phyloP scores from a whole-genome alignment of 2,888 invertebrate species.

The Subacronicta megacephala region DNA sequence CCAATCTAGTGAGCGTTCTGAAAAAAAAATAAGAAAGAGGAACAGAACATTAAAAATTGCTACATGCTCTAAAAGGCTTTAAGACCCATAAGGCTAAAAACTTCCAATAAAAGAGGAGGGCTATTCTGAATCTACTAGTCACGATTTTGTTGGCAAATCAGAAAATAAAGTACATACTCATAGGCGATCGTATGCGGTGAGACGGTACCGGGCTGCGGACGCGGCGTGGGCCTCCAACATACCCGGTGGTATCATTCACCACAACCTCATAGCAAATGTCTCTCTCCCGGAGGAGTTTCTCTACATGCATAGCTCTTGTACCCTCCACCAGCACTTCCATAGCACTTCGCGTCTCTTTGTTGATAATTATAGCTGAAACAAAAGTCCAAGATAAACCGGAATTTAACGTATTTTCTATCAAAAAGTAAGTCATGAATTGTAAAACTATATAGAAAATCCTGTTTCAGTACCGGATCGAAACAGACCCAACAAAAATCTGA shows the following conservation, averaged over 20 bases:
- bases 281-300: slow-evolving; percentile 75
- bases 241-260: slow-evolving; percentile 54
- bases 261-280: slow-evolving; percentile 71
- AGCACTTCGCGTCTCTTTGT: slow-evolving; percentile 64
- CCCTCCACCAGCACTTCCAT: slow-evolving; percentile 79
- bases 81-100: too few species aligned
- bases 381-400: too few species aligned
- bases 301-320: slow-evolving; percentile 69
- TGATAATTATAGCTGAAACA: slow-evolving; percentile 77
- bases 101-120: too few species aligned
- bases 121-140: too few species aligned
- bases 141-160: neutral
- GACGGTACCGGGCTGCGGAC: slow-evolving; percentile 49
- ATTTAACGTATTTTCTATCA: neutral
- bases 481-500: too few species aligned
- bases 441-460: too few species aligned
- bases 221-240: slow-evolving; percentile 25
- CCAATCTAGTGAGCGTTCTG: slow-evolving; percentile 91
- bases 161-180: slow-evolving; percentile 43
- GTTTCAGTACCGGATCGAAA: too few species aligned
- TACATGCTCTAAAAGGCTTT: too few species aligned
- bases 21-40: slow-evolving; percentile 39
- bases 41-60: too few species aligned
- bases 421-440: too few species aligned
- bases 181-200: slow-evolving; percentile 53